A percentile compares a stretch with the other conserved stretches of the same genome.
phyloP scores from a whole-genome alignment of 2,888 invertebrate genomes.

The Tholera decimalis region DNA sequence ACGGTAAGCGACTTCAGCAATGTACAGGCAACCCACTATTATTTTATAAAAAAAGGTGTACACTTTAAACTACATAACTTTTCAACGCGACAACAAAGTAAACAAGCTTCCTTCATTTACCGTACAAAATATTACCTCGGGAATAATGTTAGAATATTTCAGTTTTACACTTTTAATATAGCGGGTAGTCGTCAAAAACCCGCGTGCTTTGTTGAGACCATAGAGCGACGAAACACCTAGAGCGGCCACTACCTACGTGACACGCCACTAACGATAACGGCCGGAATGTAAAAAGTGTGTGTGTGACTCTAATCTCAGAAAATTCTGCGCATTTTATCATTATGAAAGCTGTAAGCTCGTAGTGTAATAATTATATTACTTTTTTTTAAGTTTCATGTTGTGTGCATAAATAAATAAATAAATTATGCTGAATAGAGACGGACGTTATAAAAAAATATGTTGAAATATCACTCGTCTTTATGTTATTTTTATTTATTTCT shows the following conservation, averaged over 20 bases:
- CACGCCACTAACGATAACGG: neutral
- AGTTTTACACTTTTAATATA: slow-evolving; percentile 63
- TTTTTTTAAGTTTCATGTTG: no score
- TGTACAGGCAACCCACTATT: neutral
- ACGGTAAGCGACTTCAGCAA: slow-evolving; percentile 11
- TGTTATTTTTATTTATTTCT: no score
- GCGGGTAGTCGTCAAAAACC: slow-evolving; percentile 52
- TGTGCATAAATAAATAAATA: no score
- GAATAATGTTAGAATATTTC: slow-evolving; percentile 57
- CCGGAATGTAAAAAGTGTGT: no score
- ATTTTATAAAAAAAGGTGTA: neutral
- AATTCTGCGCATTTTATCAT: no score
- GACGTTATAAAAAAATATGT: no score
- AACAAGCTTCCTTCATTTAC: slow-evolving; percentile 42
- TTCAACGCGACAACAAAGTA: slow-evolving; percentile 9
- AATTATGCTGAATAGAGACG: no score
- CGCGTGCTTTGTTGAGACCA: slow-evolving; percentile 36
- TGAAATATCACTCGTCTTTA: no score
- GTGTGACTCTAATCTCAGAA: no score
- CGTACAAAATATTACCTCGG: slow-evolving; percentile 41
- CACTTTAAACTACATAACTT: slow-evolving; percentile 11
- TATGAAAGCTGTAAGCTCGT: no score
- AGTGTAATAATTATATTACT: no score
- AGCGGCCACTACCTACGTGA: neutral
- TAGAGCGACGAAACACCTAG: neutral